Percentiles rank a stretch among this genome's conserved stretches.
Conservation (phyloP, 1,140 invertebrate species). For the Varroa destructor region DNA sequence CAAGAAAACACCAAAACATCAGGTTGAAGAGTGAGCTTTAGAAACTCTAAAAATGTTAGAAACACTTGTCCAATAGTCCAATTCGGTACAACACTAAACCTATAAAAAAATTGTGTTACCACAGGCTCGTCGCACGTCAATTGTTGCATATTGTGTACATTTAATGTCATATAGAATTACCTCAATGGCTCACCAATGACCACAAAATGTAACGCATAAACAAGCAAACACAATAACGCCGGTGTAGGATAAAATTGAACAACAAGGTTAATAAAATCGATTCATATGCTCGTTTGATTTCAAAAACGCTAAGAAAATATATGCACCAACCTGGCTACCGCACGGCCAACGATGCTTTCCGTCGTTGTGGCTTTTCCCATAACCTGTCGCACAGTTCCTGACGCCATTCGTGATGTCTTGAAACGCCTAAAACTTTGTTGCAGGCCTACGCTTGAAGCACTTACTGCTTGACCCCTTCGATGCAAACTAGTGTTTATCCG, state of each 20-base stretch:
- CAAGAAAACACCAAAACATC: not conserved
- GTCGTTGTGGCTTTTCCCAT: not conserved
- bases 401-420: not conserved
- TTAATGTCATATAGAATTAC: too few species aligned
- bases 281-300: too few species aligned
- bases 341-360: not conserved
- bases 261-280: too few species aligned
- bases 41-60: not conserved
- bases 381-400: not conserved
- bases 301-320: not conserved
- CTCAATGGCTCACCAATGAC: too few species aligned
- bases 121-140: too few species aligned
- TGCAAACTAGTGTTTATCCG: not conserved
- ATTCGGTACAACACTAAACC: not conserved
- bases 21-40: not conserved
- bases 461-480: not conserved
- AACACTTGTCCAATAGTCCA: not conserved
- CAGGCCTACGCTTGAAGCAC: not conserved
- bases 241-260: too few species aligned
- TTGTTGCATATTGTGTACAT: too few species aligned
- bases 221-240: too few species aligned
- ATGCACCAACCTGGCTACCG: constrained; percentile 6
- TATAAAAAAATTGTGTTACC: not conserved
- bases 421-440: not conserved
- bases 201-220: too few species aligned